Base-by-base conservation (phyloP, 2,888 invertebrate species). In the Slavum lentiscoides region DNA sequence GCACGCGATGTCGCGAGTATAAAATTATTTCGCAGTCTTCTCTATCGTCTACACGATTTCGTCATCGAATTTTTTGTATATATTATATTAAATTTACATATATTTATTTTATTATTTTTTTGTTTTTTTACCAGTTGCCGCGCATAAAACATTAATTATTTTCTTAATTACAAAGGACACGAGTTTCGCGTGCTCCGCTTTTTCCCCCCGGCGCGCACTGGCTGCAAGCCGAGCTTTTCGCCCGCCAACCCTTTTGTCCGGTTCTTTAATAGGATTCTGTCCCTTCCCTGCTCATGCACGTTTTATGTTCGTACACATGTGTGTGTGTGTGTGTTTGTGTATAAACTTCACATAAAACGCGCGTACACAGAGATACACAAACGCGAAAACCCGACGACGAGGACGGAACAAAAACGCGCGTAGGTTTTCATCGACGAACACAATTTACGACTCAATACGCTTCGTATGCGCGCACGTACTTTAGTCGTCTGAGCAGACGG, bases 121-220 rank as follows among this genome's bases (percentile, higher is more conserved):
- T n/a, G n/a, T n/a, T 62, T 55, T 77, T 80, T 64, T 5, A 58
- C 64, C 72, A 80, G 68, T 70, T 80, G 80, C 55, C 55, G 80
- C 62, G 59, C 62, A 66, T 70, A 72, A 80, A 80, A 80, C 80
- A 72, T 80, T 80, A 80, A 80, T 80, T 80, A 80, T 80, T 80
- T 80, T 80, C 80, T 80, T 80, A 80, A 80, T 80, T 80, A 80
- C 80, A 80, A 80, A 80, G 72, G 80, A 80, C 80, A 64, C 39
- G 62, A 58, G 62, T 80, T 80, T 70, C 23, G 80, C 64, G 23
- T 21, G 53, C 69, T 80, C 19, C 58, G 80, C 72, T 66, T 66
- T 72, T 77, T 55, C 49, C 59, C 43, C 58, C 17, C 43, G 4
- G 4, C 43, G 7, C 39, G 7, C 39, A 3, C 43, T 1, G 43